phyloP scores from a whole-genome alignment of 2,113 vertebrate species.

The Chloropsis hardwickii region DNA sequence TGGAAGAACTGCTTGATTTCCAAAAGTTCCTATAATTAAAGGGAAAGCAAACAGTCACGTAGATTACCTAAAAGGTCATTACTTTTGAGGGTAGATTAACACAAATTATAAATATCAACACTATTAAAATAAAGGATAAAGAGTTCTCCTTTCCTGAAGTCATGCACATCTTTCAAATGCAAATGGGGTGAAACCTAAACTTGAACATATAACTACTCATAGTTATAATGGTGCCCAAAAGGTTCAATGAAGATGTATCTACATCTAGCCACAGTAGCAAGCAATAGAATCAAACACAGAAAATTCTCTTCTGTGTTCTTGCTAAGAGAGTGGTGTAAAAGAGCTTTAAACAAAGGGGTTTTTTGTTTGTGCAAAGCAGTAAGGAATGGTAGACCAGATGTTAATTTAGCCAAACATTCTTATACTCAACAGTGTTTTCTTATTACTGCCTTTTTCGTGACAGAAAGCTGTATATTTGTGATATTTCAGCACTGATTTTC shows the following conservation, averaged over 20 bases:
- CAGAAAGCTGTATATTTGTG: not conserved
- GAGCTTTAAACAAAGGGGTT: accelerated
- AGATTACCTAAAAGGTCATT: not conserved
- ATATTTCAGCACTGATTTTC: not conserved
- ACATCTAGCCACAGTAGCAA: not conserved
- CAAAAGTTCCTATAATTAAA: not conserved
- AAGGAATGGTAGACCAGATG: not conserved
- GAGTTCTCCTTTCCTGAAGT: not conserved
- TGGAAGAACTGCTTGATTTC: not conserved
- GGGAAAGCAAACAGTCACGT: not conserved
- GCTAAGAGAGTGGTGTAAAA: not conserved
- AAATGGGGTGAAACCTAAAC: not conserved
- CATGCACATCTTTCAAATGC: not conserved
- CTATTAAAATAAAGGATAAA: not conserved
- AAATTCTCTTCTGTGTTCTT: not conserved
- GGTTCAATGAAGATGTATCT: not conserved
- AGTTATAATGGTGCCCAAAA: not conserved
- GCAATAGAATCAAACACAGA: not conserved
- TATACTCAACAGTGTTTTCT: not conserved
- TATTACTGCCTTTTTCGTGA: not conserved
- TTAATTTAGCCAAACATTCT: not conserved
- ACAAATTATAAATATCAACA: not conserved
- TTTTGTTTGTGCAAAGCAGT: not conserved
- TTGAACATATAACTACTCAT: not conserved
- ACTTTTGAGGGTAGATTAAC: not conserved